These are phyloP conservation scores for Bombylius discolor DNA, from an alignment of 2,888 invertebrate species.

Conservation along the genomic window DNA sequence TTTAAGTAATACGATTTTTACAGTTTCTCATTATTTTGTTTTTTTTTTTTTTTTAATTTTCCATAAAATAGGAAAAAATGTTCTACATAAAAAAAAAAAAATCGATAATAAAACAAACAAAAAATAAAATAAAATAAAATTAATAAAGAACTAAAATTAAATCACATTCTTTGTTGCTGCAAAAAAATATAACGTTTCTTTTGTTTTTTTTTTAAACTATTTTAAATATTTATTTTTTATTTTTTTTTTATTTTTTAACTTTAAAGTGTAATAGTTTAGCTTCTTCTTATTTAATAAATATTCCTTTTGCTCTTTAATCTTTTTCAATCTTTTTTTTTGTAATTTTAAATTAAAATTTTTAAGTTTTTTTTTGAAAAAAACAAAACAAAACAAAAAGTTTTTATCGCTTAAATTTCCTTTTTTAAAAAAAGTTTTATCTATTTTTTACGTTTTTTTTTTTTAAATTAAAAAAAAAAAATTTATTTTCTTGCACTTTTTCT, in stretches of 20 bases:
- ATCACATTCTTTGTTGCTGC: not conserved
- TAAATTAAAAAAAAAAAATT: not conserved
- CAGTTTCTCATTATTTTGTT: no score
- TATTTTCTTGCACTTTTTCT: not conserved
- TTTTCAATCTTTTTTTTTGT: no score
- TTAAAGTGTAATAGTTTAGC: no score
- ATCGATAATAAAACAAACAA: no score
- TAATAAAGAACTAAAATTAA: not conserved
- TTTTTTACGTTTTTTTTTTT: not conserved
- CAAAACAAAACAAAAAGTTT: not conserved
- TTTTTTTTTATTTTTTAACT: not conserved
- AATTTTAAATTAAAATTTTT: not conserved
- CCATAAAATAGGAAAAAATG: no score
- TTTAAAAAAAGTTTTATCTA: not conserved
- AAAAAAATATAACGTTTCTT: not conserved
- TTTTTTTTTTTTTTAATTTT: no score
- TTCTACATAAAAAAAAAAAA: no score
- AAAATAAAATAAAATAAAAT: not conserved
- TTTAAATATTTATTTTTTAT: no score
- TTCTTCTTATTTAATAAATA: no score
- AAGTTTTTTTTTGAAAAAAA: not conserved
- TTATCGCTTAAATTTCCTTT: not conserved
- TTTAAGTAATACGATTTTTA: no score
- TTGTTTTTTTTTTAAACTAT: not conserved
- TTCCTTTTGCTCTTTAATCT: not conserved